These are phyloP conservation scores for Dyspetes luteomarginatus DNA, from an alignment of 2,888 invertebrate species.

Conservation along the genomic window DNA sequence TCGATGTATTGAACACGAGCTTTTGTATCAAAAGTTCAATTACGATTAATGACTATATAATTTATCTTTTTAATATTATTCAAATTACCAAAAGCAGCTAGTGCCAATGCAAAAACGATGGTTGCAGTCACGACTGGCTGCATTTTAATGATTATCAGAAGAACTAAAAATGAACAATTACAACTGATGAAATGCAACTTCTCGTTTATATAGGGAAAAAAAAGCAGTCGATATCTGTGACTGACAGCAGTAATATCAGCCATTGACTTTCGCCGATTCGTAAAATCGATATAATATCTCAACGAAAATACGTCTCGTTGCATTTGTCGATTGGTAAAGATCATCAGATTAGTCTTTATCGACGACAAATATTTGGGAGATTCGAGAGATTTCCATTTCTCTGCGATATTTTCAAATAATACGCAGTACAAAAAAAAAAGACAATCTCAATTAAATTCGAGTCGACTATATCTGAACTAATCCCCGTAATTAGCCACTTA, in stretches of 20 bases:
- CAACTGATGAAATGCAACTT: not conserved
- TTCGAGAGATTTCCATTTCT: not conserved
- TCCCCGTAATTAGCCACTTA: too few relatives aligned
- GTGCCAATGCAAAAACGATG: constrained; percentile 18
- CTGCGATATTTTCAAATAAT: not conserved
- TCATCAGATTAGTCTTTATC: not conserved
- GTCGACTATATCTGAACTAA: too few relatives aligned
- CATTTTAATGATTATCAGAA: constrained; percentile 17
- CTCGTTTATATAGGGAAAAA: constrained; percentile 35
- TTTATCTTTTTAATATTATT: not conserved
- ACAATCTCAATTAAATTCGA: not conserved
- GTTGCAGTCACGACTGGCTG: constrained; percentile 3
- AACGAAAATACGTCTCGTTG: not conserved
- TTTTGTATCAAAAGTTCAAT: too few relatives aligned
- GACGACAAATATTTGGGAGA: not conserved
- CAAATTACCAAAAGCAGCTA: constrained; percentile 31
- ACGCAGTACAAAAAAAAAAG: not conserved
- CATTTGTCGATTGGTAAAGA: not conserved
- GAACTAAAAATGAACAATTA: constrained; percentile 9
- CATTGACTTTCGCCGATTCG: not conserved
- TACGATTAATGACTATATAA: too few relatives aligned
- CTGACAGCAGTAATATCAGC: not conserved
- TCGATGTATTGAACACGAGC: too few relatives aligned
- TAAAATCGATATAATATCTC: not conserved
- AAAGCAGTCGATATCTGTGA: constrained; percentile 9